Evolutionary conservation across 2,888 invertebrate species (phyloP).

Genomic region (Clostera curtula): DNA sequence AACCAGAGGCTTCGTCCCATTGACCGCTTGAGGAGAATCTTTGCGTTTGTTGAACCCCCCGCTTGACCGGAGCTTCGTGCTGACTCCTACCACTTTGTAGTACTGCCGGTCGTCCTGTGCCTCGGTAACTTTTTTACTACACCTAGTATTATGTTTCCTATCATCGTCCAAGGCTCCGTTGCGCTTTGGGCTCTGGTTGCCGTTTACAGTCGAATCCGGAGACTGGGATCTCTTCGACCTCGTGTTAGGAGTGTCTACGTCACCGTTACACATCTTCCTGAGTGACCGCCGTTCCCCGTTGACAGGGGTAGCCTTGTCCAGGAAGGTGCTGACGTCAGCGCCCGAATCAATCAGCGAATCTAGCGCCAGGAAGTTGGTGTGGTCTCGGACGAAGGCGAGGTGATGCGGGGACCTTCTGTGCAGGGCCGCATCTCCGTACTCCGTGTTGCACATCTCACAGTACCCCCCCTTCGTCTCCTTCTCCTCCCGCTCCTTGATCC

Average conservation of each 20-base stretch:
- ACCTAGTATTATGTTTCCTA: slow-evolving; percentile 47
- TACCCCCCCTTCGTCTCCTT: slow-evolving; percentile 76
- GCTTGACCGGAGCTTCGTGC: slow-evolving; percentile 80
- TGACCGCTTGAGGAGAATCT: slow-evolving; percentile 67
- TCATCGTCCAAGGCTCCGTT: slow-evolving; percentile 49
- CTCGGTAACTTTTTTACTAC: slow-evolving; percentile 38
- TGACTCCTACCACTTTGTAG: slow-evolving; percentile 83
- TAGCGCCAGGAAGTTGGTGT: slow-evolving; percentile 82
- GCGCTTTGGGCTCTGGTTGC: slow-evolving; percentile 40
- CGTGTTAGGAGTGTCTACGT: slow-evolving; percentile 33
- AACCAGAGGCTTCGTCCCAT: slow-evolving; percentile 74
- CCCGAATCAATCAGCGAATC: slow-evolving; percentile 81
- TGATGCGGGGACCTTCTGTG: slow-evolving; percentile 85
- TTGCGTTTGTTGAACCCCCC: slow-evolving; percentile 53
- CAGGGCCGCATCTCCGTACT: slow-evolving; percentile 80
- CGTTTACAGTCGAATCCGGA: slow-evolving; percentile 44
- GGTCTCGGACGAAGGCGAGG: slow-evolving; percentile 81
- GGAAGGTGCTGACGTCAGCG: slow-evolving; percentile 80
- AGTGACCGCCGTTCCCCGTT: slow-evolving; percentile 55
- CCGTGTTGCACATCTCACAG: slow-evolving; percentile 87
- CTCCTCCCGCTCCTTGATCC: slow-evolving; percentile 59
- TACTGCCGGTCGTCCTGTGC: slow-evolving; percentile 61
- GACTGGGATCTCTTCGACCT: slow-evolving; percentile 45
- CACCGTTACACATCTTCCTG: slow-evolving; percentile 58
- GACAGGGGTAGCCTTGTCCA: slow-evolving; percentile 72